Percentiles rank a stretch among this genome's conserved stretches.
These are phyloP conservation scores for Malacoraja senta DNA, from an alignment of 2,797 vertebrate species.

Conservation along the genomic window DNA sequence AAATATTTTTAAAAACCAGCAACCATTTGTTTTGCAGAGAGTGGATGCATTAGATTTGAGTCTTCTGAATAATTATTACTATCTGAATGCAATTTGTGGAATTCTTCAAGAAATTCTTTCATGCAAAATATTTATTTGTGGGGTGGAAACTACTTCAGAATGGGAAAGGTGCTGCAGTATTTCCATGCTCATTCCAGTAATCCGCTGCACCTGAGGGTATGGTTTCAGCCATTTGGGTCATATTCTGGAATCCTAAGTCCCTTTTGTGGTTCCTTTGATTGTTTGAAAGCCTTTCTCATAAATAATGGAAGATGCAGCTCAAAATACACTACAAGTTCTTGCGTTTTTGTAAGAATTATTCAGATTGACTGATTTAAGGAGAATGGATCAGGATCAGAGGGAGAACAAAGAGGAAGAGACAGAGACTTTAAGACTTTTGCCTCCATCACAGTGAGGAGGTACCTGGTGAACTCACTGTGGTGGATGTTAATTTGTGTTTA, in stretches of 20 bases:
- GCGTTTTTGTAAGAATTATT: neutral
- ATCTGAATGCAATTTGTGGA: neutral
- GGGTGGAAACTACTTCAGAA: neutral
- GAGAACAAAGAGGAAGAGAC: no score
- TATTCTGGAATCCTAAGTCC: neutral
- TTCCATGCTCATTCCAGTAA: neutral
- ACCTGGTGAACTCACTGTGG: no score
- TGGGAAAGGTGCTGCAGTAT: neutral
- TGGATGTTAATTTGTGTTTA: no score
- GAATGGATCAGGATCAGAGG: neutral
- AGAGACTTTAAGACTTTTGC: no score
- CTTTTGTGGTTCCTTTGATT: neutral
- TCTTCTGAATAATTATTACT: conserved; percentile 10
- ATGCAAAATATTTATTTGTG: neutral
- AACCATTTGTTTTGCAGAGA: neutral
- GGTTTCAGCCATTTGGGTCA: neutral
- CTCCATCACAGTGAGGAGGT: no score
- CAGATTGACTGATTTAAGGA: no score
- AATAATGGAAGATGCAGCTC: neutral
- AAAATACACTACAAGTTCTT: no score
- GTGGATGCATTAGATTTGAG: neutral
- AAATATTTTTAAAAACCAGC: neutral
- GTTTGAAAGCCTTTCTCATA: neutral
- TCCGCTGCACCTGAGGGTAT: no score
- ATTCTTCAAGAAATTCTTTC: neutral